Evolutionary conservation across 2,113 vertebrate genomes (phyloP).

Genomic region (Cariama cristata): DNA sequence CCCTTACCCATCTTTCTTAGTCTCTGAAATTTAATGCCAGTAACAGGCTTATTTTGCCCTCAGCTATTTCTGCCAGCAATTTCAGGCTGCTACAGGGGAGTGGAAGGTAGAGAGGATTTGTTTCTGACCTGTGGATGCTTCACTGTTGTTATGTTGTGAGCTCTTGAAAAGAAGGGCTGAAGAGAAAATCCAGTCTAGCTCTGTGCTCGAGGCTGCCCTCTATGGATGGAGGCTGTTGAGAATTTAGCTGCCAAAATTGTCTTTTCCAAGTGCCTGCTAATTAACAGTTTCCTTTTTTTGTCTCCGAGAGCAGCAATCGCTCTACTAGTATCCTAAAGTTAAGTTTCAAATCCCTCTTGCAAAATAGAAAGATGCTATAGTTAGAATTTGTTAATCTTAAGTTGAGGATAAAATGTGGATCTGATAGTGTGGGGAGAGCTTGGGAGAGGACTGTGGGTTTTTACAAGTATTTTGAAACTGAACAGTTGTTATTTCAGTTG

Average conservation of each 20-base stretch:
- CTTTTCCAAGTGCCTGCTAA: not conserved
- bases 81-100: not conserved
- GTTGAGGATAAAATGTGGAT: slow-evolving; percentile 18
- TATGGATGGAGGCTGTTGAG: not conserved
- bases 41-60: not conserved
- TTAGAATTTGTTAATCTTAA: not conserved
- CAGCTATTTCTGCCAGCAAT: not conserved
- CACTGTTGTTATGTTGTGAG: not conserved
- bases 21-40: not conserved
- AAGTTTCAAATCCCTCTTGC: not conserved
- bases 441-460: not conserved
- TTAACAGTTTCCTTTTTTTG: not conserved
- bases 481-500: slow-evolving; percentile 43
- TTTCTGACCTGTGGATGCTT: not conserved
- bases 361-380: not conserved
- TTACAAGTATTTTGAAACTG: slow-evolving; percentile 6
- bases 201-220: not conserved
- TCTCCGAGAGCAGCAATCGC: not conserved
- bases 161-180: not conserved
- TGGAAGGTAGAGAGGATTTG: not conserved
- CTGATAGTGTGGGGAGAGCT: not conserved
- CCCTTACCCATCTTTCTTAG: not conserved
- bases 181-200: not conserved
- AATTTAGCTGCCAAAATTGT: not conserved
- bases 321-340: not conserved